phyloP scores from a whole-genome alignment of 2,797 vertebrate genomes.

The Babyrousa celebensis region DNA sequence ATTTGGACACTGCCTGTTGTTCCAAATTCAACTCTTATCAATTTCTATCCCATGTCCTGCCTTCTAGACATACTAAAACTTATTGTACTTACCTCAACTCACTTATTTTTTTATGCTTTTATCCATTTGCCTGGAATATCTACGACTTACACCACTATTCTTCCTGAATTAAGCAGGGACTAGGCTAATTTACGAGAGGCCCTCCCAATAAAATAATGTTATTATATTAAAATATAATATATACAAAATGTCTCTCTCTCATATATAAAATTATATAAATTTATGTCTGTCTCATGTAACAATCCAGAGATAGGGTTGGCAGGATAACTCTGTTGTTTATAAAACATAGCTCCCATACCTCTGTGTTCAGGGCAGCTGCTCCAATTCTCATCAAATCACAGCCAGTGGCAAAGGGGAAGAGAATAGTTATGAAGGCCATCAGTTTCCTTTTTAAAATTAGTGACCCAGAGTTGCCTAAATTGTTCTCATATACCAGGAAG shows the following conservation, averaged over 20 bases:
- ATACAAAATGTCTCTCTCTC: background rate
- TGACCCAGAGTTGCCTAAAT: background rate
- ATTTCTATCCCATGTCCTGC: too few species aligned
- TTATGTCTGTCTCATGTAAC: background rate
- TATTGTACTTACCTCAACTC: background rate
- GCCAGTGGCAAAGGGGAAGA: background rate
- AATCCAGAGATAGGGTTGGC: background rate
- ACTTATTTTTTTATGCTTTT: background rate
- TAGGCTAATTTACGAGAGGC: conserved; percentile 19
- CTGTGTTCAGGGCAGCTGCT: background rate
- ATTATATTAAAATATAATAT: background rate
- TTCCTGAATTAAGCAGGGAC: background rate
- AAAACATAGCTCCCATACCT: background rate
- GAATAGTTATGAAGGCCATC: background rate
- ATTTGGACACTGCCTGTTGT: background rate
- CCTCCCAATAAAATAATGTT: background rate
- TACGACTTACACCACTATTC: background rate
- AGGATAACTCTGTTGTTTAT: background rate
- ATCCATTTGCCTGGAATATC: background rate
- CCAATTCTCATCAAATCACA: background rate
- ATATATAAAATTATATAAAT: background rate
- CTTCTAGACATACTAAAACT: too few species aligned
- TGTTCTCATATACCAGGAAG: background rate
- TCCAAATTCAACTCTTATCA: background rate
- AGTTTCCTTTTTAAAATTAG: background rate